Conservation (phyloP, 2,113 vertebrate genomes). For the Drymodes brunneopygia region DNA sequence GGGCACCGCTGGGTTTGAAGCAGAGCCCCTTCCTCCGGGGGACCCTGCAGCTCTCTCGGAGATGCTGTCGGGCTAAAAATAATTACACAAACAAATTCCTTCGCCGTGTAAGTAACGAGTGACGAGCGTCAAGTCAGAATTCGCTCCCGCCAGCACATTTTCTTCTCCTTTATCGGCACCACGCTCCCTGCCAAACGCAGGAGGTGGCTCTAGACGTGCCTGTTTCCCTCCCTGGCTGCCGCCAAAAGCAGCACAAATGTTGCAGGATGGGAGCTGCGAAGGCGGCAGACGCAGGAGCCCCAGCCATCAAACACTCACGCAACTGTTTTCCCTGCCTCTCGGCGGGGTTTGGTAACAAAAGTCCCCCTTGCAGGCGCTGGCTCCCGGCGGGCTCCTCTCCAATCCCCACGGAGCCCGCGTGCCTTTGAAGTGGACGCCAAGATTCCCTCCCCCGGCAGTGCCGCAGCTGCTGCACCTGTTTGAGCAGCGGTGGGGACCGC, state of each 20-base stretch:
- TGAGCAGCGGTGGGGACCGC: accelerated
- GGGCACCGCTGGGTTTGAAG: not conserved
- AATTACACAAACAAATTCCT: conserved; percentile 21
- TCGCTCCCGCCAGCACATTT: conserved; percentile 16
- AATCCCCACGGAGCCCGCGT: not conserved
- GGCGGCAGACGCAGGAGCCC: conserved; percentile 24
- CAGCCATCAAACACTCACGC: conserved; percentile 14
- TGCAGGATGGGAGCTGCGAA: conserved; percentile 4
- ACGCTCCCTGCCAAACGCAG: not conserved
- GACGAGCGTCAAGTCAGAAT: not conserved
- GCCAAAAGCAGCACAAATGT: not conserved
- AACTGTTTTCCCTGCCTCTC: conserved; percentile 45
- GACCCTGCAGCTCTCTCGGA: not conserved
- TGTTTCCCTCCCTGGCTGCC: not conserved
- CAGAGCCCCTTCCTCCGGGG: not conserved
- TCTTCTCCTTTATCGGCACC: not conserved
- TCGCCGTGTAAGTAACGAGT: not conserved
- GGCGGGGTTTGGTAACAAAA: conserved; percentile 31
- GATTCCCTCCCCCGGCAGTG: not conserved
- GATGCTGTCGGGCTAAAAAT: conserved; percentile 17
- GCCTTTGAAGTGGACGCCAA: conserved; percentile 36
- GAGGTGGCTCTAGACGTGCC: conserved; percentile 26
- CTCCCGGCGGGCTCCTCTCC: conserved; percentile 8
- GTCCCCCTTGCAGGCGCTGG: conserved; percentile 2
- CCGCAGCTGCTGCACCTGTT: not conserved